phyloP scores from a whole-genome alignment of 1,140 invertebrate species.

The Pinna nobilis region DNA sequence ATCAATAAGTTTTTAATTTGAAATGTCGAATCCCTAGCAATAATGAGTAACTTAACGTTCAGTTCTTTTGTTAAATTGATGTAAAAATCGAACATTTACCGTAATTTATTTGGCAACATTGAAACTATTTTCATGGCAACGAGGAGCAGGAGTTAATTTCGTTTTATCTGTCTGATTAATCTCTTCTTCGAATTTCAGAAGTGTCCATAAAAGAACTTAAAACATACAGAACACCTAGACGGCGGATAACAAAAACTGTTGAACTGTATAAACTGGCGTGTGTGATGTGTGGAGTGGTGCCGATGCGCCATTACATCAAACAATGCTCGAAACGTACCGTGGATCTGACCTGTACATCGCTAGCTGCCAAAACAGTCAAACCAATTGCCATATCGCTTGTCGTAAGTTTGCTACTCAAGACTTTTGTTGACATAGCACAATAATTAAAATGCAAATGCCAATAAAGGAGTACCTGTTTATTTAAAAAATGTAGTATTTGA shows the following conservation, averaged over 20 bases:
- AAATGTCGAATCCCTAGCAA: too few species aligned
- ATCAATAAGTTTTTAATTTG: too few species aligned
- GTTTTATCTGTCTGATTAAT: too few species aligned
- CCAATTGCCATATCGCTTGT: constrained; percentile 54
- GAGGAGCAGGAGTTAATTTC: too few species aligned
- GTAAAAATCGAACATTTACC: too few species aligned
- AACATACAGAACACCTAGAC: neutral
- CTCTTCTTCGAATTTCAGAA: constrained; percentile 17
- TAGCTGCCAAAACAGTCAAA: constrained; percentile 44
- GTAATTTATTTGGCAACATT: too few species aligned
- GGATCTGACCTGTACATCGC: constrained; percentile 32
- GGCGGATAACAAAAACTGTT: constrained; percentile 22
- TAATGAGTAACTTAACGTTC: too few species aligned
- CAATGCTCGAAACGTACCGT: constrained; percentile 29
- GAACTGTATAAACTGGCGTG: constrained; percentile 33
- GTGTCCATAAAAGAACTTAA: constrained; percentile 24
- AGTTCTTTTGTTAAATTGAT: too few species aligned
- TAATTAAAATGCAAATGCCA: neutral
- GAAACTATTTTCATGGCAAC: too few species aligned
- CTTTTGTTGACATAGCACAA: neutral
- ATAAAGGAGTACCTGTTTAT: neutral
- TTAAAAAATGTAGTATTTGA: neutral
- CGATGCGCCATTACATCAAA: constrained; percentile 29
- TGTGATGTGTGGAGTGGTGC: constrained; percentile 26
- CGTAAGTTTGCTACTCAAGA: constrained; percentile 35